Base-by-base conservation (phyloP, 1,140 invertebrate genomes). In the Drosophila truncata region DNA sequence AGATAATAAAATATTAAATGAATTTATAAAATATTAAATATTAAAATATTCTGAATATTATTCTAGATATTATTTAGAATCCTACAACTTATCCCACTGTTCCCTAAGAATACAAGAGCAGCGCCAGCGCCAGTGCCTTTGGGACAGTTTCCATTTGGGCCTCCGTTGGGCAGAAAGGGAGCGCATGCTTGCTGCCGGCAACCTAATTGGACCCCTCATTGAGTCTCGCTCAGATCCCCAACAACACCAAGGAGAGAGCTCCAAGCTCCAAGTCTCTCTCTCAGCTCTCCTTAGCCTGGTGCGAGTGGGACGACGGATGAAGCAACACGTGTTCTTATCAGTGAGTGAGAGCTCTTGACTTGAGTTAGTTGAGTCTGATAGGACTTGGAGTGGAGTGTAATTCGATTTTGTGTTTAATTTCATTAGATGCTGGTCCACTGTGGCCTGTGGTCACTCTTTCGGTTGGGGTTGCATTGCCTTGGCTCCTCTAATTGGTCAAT, bases 281-380 rank as follows among this genome's bases (percentile, higher is more conserved):
- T 39, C 11, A 16, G 23, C 46, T 37, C 23, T 10, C 5, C 10
- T 18, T 39, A 49, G 35, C 65, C 60, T 41, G 42, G 82, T 42
- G 59, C 27, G 69, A 86, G 61, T 61, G 73, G 57, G 83, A 83
- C 35, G 44, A 70, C 84, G 46, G 49, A 27, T 65, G 72, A 62
- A 91, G 78, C 82, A 87, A 91, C 86, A 91, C 87, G 85, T 91
- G 80, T 75, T 76, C 90, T 91, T 91, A 91, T 91, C 90, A 91
- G 77, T 58, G 54, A 79, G 64, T 79, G 52, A 41, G 18, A 10
- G 58, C 58, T 39, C 58, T 39, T 11, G 18, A n/a, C 20, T 29
- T 65, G 77, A 80, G 76, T 62, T 16, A 60, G 37, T 27, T 61
- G 47, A 58, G 29, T 66, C 63, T 11, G 62, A 70, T 70, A 66